These are phyloP conservation scores for Ephestia elutella DNA, from an alignment of 1,140 invertebrate species.

Conservation along the genomic window DNA sequence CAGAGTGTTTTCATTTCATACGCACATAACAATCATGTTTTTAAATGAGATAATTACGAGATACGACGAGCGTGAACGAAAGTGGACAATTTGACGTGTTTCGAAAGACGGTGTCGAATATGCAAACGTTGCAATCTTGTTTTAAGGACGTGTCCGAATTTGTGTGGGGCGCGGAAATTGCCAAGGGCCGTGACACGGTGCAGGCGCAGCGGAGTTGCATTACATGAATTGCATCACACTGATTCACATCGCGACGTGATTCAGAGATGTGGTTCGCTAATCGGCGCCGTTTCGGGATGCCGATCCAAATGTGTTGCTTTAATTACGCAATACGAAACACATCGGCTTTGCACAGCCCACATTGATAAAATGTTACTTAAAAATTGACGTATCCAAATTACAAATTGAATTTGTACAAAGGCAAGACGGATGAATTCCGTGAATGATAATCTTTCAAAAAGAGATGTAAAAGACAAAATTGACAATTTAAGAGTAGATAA, in stretches of 20 bases:
- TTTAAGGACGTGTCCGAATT: constrained; percentile 33
- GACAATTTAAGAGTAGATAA: too few species aligned
- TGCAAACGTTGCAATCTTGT: constrained; percentile 20
- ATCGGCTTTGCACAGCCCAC: too few species aligned
- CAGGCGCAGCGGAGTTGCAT: constrained; percentile 28
- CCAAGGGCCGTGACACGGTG: constrained; percentile 8
- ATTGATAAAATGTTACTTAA: too few species aligned
- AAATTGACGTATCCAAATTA: too few species aligned
- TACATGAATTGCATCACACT: constrained; percentile 28
- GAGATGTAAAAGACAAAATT: too few species aligned
- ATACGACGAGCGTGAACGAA: constrained; percentile 10
- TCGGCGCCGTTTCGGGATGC: constrained; percentile 17
- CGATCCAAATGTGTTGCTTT: constrained; percentile 9
- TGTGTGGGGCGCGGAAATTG: constrained; percentile 26
- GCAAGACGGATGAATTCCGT: too few species aligned
- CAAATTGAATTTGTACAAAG: too few species aligned
- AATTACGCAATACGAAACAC: neutral
- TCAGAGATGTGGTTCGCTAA: constrained; percentile 22
- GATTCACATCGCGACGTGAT: constrained; percentile 32
- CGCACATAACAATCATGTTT: neutral
- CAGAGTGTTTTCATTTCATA: neutral
- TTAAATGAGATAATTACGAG: neutral
- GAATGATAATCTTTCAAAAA: too few species aligned
- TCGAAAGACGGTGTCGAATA: constrained; percentile 14
- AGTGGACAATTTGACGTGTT: constrained; percentile 19